Evolutionary conservation across 2,113 vertebrate genomes (phyloP).

Genomic region (Heterocephalus glaber): DNA sequence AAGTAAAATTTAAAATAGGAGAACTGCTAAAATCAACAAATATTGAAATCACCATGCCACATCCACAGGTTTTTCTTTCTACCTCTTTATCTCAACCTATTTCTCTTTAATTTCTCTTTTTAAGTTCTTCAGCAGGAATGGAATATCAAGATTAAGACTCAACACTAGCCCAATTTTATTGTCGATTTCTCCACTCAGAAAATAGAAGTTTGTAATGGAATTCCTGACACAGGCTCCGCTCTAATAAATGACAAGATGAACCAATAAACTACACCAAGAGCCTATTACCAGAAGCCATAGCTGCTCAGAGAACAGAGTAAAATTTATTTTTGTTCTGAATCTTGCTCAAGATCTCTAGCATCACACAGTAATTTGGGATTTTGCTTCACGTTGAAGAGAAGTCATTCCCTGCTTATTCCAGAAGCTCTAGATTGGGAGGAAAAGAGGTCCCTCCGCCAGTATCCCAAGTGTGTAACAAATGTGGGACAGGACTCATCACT

Average conservation of each 20-base stretch:
- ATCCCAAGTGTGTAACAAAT: no score
- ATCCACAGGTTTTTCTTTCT: background rate
- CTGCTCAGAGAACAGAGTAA: constrained; percentile 44
- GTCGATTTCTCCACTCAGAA: constrained; percentile 65
- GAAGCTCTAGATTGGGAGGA: background rate
- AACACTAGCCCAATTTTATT: constrained; percentile 20
- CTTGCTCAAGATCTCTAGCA: background rate
- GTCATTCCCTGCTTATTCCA: background rate
- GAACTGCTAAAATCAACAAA: background rate
- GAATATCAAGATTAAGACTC: constrained; percentile 53
- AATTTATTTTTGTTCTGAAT: constrained; percentile 60
- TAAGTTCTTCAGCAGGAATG: background rate
- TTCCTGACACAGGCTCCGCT: constrained; percentile 45
- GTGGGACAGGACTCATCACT: background rate
- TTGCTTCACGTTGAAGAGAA: background rate
- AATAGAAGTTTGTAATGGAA: constrained; percentile 72
- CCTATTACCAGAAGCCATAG: constrained; percentile 59
- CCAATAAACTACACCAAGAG: constrained; percentile 56
- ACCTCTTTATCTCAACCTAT: background rate
- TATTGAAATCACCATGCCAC: background rate
- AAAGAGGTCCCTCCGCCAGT: fast-evolving
- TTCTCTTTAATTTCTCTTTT: constrained; percentile 25
- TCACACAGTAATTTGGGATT: background rate
- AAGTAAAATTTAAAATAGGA: background rate
- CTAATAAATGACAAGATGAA: constrained; percentile 68